Base-by-base conservation (phyloP, 2,888 invertebrate species). In the Hirtodrosophila confusa region DNA sequence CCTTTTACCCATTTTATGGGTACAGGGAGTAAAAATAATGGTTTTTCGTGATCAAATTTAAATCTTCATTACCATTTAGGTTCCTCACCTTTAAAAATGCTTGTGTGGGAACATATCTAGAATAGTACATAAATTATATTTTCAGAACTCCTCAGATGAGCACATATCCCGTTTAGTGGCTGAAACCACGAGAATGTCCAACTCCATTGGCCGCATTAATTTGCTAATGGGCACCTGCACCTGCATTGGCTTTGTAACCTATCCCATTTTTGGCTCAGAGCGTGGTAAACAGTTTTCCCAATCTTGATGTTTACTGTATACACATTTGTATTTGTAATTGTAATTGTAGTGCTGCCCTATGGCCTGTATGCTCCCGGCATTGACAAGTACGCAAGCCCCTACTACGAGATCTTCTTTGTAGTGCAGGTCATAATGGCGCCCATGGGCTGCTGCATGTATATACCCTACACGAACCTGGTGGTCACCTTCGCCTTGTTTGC, bases 381-480 rank as follows among this genome's bases (percentile, higher is more conserved):
- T n/a, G 75, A 90, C 39, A 82, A 88, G 49, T 80, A 86, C 45
- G 65, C 69, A 9, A 75, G 57, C 6, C 90, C 90, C 27, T 70
- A 62, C 54, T 90, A 82, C 39, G 85, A 90, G 63, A 53, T 89
- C 2, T 79, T 86, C 65, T 89, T 87, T 63, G 64, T 73, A 8
- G 67, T 82, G 5, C 86, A 90, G 65, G 68, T 62, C 48, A 70
- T 89, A 27, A 84, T 88, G 65, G 78, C 89, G 9, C 88, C 89
- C n/a, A 79, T 89, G 70, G 89, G 90, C 35, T 90, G 89, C 49
- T 89, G 84, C 69, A 89, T 90, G 89, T 90, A 89, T 36, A 89
- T 89, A 48, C 83, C 89, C 3, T 88, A 88, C 29, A 72, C 86
- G 3, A 89, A 82, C 57, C 67, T 89, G 37, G 71, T 90, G 33